A percentile compares a stretch with the other conserved stretches of the same genome.
Conservation (phyloP, 2,113 vertebrate genomes). For the Stigmatopora argus region DNA sequence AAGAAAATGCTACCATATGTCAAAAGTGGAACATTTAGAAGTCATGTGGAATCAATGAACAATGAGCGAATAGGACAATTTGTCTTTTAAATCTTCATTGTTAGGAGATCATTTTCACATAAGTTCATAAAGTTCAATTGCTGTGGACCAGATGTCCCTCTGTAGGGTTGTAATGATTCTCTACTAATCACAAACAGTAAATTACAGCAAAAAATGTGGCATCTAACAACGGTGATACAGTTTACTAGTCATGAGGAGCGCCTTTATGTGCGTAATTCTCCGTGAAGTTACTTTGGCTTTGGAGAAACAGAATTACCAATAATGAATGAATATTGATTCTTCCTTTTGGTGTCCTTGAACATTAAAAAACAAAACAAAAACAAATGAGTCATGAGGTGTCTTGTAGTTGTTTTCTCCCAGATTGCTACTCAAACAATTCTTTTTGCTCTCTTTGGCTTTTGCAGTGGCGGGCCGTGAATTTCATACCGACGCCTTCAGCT, state of each 20-base stretch:
- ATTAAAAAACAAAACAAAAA: neutral
- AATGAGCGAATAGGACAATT: conserved; percentile 14
- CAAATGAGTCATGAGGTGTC: neutral
- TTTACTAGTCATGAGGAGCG: neutral
- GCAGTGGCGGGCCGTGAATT: too few relatives aligned
- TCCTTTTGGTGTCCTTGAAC: neutral
- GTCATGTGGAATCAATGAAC: conserved; percentile 10
- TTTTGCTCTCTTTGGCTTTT: neutral
- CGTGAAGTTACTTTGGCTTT: neutral
- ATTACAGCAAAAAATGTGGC: neutral
- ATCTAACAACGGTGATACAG: neutral
- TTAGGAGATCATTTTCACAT: conserved; percentile 12
- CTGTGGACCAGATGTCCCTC: neutral
- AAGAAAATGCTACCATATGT: too few relatives aligned
- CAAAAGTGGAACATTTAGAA: neutral
- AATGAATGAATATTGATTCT: neutral
- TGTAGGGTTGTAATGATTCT: neutral
- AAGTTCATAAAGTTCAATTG: neutral
- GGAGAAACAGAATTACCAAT: neutral
- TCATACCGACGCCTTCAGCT: too few relatives aligned
- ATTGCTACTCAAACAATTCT: neutral
- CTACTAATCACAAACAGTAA: neutral
- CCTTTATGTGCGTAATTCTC: neutral
- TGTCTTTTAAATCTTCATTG: conserved; percentile 20
- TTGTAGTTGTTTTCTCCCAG: neutral